Conservation (phyloP, 2,113 vertebrate species). For the Morone chrysops region DNA sequence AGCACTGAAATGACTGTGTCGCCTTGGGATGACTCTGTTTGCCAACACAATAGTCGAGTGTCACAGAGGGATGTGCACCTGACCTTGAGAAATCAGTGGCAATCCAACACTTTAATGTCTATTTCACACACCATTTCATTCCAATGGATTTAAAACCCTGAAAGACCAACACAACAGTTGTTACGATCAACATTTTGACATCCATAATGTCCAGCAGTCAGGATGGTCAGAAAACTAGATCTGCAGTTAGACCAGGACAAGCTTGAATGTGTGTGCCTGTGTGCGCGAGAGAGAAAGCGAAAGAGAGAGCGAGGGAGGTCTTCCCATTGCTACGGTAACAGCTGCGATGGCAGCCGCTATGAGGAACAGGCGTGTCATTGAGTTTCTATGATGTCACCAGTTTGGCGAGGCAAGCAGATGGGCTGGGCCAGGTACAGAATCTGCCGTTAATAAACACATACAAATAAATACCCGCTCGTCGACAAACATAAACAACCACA, state of each 20-base stretch:
- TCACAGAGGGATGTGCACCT: constrained; percentile 70
- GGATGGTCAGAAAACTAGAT: constrained; percentile 50
- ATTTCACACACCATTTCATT: constrained; percentile 86
- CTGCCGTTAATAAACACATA: constrained; percentile 70
- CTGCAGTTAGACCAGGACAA: constrained; percentile 18
- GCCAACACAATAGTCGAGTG: constrained; percentile 49
- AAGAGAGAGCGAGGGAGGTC: constrained; percentile 28
- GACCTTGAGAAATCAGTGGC: constrained; percentile 86
- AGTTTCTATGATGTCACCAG: constrained; percentile 77
- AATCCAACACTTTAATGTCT: constrained; percentile 84
- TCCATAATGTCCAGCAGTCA: constrained; percentile 67
- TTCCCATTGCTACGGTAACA: constrained; percentile 71
- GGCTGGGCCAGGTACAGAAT: constrained; percentile 76
- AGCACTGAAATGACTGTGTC: constrained; percentile 30
- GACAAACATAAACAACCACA: constrained; percentile 51
- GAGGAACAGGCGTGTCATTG: constrained; percentile 76
- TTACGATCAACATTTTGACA: constrained; percentile 75
- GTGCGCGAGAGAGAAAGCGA: background rate
- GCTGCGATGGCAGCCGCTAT: constrained; percentile 75
- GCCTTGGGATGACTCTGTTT: constrained; percentile 39
- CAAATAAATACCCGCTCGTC: constrained; percentile 56
- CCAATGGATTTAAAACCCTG: constrained; percentile 81
- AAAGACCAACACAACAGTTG: constrained; percentile 74
- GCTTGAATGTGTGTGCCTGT: constrained; percentile 10
- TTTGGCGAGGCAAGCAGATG: constrained; percentile 77